These are phyloP conservation scores for Frankliniella intonsa DNA, from an alignment of 2,888 invertebrate species.

Conservation along the genomic window DNA sequence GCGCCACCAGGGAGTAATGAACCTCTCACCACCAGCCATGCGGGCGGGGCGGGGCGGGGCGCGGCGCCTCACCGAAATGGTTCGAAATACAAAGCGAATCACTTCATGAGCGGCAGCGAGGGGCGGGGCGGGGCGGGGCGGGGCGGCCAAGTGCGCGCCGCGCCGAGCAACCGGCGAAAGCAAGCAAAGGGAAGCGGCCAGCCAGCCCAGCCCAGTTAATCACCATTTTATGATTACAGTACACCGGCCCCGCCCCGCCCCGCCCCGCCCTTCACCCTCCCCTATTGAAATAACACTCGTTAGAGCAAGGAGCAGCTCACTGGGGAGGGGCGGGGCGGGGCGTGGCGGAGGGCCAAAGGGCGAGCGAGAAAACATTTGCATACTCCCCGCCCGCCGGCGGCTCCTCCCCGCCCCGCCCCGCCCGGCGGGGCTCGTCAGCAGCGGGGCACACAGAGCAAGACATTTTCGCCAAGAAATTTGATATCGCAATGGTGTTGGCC, in stretches of 20 bases:
- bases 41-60: too few relatives aligned
- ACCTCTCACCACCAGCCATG: too few relatives aligned
- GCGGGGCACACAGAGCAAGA: neutral
- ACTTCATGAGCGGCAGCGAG: too few relatives aligned
- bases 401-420: neutral
- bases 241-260: neutral
- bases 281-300: slow-evolving; percentile 21
- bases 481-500: neutral
- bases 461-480: slow-evolving; percentile 20
- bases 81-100: too few relatives aligned
- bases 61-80: too few relatives aligned
- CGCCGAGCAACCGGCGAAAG: neutral
- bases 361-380: slow-evolving; percentile 15
- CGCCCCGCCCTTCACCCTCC: neutral
- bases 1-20: too few relatives aligned
- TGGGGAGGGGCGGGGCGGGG: neutral
- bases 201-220: slow-evolving; percentile 5
- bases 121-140: neutral
- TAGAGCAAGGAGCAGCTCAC: neutral
- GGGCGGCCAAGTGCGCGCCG: neutral
- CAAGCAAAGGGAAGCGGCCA: neutral
- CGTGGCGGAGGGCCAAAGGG: neutral
- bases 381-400: neutral
- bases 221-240: slow-evolving; percentile 3
- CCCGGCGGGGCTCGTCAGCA: neutral